phyloP scores from a whole-genome alignment of 2,113 vertebrate species.

The Misgurnus mizolepis region DNA sequence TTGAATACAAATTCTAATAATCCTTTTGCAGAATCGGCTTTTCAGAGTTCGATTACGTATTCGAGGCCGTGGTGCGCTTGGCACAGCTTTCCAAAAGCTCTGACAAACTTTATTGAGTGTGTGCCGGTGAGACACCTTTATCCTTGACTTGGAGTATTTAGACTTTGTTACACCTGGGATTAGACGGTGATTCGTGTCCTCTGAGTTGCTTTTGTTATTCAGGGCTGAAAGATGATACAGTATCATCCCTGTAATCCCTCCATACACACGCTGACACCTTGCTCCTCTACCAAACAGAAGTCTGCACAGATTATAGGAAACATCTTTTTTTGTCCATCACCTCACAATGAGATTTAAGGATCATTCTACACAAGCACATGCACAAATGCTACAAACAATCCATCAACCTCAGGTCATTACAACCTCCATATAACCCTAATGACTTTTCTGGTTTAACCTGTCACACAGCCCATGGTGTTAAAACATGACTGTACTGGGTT shows the following conservation, averaged over 20 bases:
- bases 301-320: too few relatives aligned
- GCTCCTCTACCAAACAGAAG: too few relatives aligned
- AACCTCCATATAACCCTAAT: constrained; percentile 22
- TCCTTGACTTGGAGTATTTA: not conserved
- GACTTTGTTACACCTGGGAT: constrained; percentile 28
- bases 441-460: not conserved
- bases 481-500: not conserved
- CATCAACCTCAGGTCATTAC: constrained; percentile 21
- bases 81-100: too few relatives aligned
- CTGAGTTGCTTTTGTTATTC: constrained; percentile 47
- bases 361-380: constrained; percentile 39
- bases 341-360: constrained; percentile 48
- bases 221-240: constrained; percentile 31
- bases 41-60: too few relatives aligned
- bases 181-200: constrained; percentile 15
- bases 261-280: not conserved
- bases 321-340: not conserved
- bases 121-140: not conserved
- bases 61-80: too few relatives aligned
- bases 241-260: constrained; percentile 41
- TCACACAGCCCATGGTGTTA: not conserved
- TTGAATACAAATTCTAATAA: constrained; percentile 17
- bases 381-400: constrained; percentile 54
- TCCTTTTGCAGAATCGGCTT: constrained; percentile 4
- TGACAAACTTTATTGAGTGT: too few relatives aligned